phyloP scores from a whole-genome alignment of 2,888 invertebrate genomes.

The Nomada fabriciana region DNA sequence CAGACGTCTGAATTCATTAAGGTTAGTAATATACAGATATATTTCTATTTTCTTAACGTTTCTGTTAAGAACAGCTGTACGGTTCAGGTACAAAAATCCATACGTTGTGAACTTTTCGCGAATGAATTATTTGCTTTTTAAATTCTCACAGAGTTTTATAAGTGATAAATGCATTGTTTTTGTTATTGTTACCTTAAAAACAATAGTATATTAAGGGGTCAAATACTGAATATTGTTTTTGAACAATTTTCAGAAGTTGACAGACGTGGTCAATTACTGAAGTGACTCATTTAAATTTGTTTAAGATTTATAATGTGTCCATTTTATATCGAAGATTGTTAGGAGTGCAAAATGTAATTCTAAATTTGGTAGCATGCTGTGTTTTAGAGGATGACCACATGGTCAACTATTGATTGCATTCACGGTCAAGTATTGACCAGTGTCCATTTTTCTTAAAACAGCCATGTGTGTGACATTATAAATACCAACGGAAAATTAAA shows the following conservation, averaged over 20 bases:
- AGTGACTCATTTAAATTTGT: not conserved
- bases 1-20: too few relatives aligned
- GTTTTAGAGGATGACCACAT: slow-evolving; percentile 8
- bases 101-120: not conserved
- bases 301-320: not conserved
- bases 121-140: not conserved
- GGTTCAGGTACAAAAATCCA: not conserved
- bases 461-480: not conserved
- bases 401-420: slow-evolving; percentile 13
- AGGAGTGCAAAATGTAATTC: not conserved
- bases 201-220: not conserved
- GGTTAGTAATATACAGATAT: too few relatives aligned
- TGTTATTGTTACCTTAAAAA: not conserved
- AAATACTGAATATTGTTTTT: slow-evolving; percentile 1
- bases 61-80: not conserved
- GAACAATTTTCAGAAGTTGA: slow-evolving; percentile 1
- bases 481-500: not conserved
- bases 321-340: slow-evolving; percentile 4
- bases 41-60: not conserved
- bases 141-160: not conserved
- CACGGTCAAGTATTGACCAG: slow-evolving; percentile 7
- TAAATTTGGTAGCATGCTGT: not conserved
- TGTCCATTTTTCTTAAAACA: not conserved
- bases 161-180: not conserved
- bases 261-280: slow-evolving; percentile 21